Conservation (phyloP, 2,797 vertebrate species). For the Macrochelys suwanniensis region DNA sequence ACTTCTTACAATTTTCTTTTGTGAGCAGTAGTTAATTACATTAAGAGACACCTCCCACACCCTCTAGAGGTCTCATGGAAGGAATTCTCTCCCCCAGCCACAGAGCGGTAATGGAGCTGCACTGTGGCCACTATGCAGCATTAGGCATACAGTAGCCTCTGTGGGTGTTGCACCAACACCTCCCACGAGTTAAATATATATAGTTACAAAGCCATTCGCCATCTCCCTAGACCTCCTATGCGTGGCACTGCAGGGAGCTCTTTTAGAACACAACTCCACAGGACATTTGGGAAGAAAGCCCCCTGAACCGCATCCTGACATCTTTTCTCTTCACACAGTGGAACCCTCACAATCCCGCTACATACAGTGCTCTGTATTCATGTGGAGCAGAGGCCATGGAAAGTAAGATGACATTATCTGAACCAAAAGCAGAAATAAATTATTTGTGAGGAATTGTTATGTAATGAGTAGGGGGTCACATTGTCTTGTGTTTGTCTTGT, state of each 20-base stretch:
- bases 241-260: neutral
- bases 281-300: neutral
- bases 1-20: neutral
- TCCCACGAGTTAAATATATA: neutral
- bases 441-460: constrained; percentile 63
- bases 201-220: neutral
- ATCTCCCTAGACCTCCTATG: neutral
- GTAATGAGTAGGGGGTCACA: constrained; percentile 6
- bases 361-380: neutral
- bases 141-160: neutral
- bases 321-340: neutral
- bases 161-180: rapidly evolving
- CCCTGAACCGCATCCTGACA: neutral
- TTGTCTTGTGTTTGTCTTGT: constrained; percentile 63
- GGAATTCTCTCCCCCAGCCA: neutral
- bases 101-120: neutral
- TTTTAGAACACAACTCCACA: neutral
- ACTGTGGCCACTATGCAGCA: neutral
- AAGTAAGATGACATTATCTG: constrained; percentile 43
- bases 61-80: neutral
- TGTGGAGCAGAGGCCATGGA: constrained; percentile 13
- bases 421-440: constrained; percentile 69
- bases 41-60: neutral
- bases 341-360: neutral
- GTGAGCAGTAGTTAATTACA: neutral